Percentiles rank a stretch among this genome's conserved stretches.
These are phyloP conservation scores for Chaitophorus viminalis DNA, from an alignment of 2,888 invertebrate species.

Conservation along the genomic window DNA sequence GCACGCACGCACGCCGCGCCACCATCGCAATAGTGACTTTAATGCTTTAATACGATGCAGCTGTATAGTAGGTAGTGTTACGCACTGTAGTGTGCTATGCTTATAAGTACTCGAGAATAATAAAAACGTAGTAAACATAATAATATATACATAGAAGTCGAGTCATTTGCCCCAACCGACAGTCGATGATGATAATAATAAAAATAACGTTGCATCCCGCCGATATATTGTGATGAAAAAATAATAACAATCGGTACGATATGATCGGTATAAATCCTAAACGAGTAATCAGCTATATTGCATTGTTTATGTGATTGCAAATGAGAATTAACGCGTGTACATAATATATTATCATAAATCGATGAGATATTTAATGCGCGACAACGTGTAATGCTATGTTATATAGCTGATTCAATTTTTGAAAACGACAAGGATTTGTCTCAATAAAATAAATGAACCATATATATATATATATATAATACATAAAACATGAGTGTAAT, in stretches of 20 bases:
- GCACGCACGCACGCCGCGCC: too few relatives aligned
- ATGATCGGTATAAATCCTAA: background rate
- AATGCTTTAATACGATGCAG: conserved; percentile 10
- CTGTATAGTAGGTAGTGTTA: background rate
- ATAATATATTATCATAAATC: background rate
- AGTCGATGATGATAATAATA: background rate
- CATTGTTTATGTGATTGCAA: background rate
- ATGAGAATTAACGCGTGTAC: too few relatives aligned
- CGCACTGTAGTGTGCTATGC: background rate
- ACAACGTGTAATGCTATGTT: background rate
- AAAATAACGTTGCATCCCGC: background rate
- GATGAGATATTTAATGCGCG: background rate
- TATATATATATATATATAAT: background rate
- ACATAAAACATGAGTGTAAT: background rate
- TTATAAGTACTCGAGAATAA: conserved; percentile 2
- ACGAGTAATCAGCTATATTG: too few relatives aligned
- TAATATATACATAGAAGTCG: background rate
- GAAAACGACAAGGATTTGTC: background rate
- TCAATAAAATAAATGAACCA: background rate
- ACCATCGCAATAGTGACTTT: conserved; percentile 31
- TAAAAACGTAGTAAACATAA: background rate
- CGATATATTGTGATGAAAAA: background rate
- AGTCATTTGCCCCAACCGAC: background rate
- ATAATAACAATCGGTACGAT: background rate
- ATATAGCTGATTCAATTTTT: background rate